A percentile compares a stretch with the other conserved stretches of the same genome.
These are phyloP conservation scores for Apteryx owenii DNA, from an alignment of 2,113 vertebrate genomes.

Conservation along the genomic window DNA sequence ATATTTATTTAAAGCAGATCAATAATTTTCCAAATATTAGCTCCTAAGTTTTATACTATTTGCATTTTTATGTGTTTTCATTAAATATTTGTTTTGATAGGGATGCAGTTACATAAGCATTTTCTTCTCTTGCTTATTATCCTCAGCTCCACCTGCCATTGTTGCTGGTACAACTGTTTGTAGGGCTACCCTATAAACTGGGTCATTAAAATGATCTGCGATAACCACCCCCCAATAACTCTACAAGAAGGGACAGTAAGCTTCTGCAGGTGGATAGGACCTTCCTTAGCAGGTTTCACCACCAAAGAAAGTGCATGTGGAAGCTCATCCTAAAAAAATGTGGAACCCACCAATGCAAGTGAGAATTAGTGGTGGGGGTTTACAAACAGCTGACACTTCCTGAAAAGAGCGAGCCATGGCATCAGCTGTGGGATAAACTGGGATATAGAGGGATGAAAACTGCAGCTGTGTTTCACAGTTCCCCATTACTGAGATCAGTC, in stretches of 20 bases:
- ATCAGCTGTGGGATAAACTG: neutral
- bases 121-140: neutral
- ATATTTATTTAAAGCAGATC: neutral
- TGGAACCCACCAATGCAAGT: neutral
- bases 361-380: neutral
- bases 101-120: neutral
- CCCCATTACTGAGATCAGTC: fast-evolving
- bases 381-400: neutral
- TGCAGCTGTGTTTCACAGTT: neutral
- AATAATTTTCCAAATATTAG: neutral
- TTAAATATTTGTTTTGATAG: neutral
- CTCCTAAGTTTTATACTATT: neutral
- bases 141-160: neutral
- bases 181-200: neutral
- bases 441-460: neutral
- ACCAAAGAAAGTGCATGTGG: neutral
- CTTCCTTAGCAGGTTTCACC: neutral
- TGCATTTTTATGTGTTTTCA: neutral
- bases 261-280: neutral
- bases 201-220: neutral
- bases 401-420: neutral
- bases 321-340: neutral
- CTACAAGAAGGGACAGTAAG: neutral
- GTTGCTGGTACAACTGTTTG: neutral
- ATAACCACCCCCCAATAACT: neutral